A percentile compares a stretch with the other conserved stretches of the same genome.
These are phyloP conservation scores for Thymelicus lineola DNA, from an alignment of 2,888 invertebrate genomes.

Conservation along the genomic window DNA sequence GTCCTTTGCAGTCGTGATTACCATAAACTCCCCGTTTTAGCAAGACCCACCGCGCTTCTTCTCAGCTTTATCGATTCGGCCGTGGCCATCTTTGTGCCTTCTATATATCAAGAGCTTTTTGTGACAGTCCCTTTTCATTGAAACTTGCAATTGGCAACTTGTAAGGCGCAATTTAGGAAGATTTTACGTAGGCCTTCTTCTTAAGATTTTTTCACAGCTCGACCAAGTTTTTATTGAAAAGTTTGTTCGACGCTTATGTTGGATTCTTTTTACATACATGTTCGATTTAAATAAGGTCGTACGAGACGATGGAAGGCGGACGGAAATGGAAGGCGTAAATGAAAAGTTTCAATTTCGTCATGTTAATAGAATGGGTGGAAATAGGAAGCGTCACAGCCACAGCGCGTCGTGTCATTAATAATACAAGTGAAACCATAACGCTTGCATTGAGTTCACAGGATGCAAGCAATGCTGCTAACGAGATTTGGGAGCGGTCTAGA, in stretches of 20 bases:
- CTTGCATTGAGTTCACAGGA: constrained; percentile 50
- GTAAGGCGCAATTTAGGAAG: constrained; percentile 63
- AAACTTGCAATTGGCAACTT: constrained; percentile 77
- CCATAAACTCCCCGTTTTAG: constrained; percentile 83
- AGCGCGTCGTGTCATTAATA: constrained; percentile 54
- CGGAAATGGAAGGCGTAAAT: constrained; percentile 38
- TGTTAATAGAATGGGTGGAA: constrained; percentile 45
- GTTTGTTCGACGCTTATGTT: constrained; percentile 41
- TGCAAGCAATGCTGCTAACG: constrained; percentile 60
- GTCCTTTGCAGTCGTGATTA: constrained; percentile 77
- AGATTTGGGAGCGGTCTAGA: constrained; percentile 51
- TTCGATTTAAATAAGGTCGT: constrained; percentile 34
- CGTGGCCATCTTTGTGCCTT: constrained; percentile 72
- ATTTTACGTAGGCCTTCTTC: constrained; percentile 61
- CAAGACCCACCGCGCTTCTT: constrained; percentile 73
- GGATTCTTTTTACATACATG: constrained; percentile 37
- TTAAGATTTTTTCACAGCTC: constrained; percentile 42
- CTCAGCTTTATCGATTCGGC: constrained; percentile 80
- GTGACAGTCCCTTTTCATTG: constrained; percentile 75
- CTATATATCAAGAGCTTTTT: constrained; percentile 68
- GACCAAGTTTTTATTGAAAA: constrained; percentile 49
- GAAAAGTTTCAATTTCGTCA: constrained; percentile 45
- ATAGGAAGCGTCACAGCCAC: constrained; percentile 41
- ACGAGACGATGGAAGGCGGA: constrained; percentile 29
- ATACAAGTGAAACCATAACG: constrained; percentile 51